Evolutionary conservation across 2,113 vertebrate genomes (phyloP).

Genomic region (Hiodon alosoides): DNA sequence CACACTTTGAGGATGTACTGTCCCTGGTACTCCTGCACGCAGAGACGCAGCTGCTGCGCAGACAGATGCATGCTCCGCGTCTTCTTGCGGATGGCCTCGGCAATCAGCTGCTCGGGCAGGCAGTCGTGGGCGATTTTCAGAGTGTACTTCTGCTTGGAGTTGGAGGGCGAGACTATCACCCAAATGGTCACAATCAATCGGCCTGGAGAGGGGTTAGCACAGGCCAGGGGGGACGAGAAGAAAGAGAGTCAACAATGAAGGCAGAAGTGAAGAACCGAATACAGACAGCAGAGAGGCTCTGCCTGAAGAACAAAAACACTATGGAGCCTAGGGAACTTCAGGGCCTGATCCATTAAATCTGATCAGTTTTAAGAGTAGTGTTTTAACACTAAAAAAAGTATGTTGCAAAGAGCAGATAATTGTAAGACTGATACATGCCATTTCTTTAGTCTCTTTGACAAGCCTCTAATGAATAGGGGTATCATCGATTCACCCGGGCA

Average conservation of each 20-base stretch:
- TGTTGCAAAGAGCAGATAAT: not conserved
- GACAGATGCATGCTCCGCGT: constrained; percentile 70
- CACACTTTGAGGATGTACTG: constrained; percentile 73
- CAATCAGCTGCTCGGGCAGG: constrained; percentile 68
- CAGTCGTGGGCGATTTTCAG: constrained; percentile 65
- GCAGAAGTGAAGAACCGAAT: not conserved
- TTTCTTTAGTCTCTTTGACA: too few species aligned
- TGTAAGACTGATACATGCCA: not conserved
- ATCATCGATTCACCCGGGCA: not conserved
- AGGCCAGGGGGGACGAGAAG: not conserved
- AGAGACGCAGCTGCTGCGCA: constrained; percentile 67
- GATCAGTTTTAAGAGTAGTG: too few species aligned
- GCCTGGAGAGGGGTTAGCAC: constrained; percentile 38
- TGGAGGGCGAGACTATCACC: constrained; percentile 71
- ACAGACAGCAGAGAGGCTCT: not conserved
- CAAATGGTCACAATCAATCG: constrained; percentile 70
- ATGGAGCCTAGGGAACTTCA: not conserved
- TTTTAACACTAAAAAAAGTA: too few species aligned
- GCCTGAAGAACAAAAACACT: not conserved
- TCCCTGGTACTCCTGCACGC: constrained; percentile 72
- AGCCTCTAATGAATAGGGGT: not conserved
- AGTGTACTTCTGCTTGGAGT: constrained; percentile 74
- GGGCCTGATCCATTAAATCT: too few species aligned
- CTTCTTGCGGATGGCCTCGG: constrained; percentile 71
- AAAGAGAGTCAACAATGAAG: not conserved